phyloP scores from a whole-genome alignment of 1,140 invertebrate species.

The Contarinia nasturtii region DNA sequence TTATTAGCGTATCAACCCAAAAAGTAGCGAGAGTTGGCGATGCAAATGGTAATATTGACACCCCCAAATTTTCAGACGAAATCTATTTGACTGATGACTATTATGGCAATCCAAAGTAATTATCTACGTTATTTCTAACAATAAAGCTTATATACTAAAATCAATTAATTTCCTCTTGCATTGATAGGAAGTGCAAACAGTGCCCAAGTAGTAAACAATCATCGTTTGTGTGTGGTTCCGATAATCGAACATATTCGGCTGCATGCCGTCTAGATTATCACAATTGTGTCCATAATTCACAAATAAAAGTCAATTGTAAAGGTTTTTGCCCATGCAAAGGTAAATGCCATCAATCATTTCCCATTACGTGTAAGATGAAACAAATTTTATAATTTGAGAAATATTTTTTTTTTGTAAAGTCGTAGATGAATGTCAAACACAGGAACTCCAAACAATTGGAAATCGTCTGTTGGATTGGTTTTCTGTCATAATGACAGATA shows the following conservation, averaged over 20 bases:
- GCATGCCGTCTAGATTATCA: slow-evolving; percentile 75
- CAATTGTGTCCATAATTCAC: slow-evolving; percentile 68
- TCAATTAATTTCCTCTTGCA: no score
- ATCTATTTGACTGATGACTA: no score
- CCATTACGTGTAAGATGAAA: no score
- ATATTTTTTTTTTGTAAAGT: no score
- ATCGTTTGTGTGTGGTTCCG: slow-evolving; percentile 69
- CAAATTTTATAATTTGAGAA: no score
- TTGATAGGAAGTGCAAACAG: slow-evolving; percentile 48
- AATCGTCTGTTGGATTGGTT: slow-evolving; percentile 87
- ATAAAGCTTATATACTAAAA: no score
- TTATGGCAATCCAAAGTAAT: no score
- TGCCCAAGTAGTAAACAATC: slow-evolving; percentile 54
- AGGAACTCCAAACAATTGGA: slow-evolving; percentile 67
- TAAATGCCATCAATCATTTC: not conserved
- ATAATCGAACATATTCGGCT: slow-evolving; percentile 85
- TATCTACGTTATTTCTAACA: no score
- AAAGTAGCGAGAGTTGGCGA: not conserved
- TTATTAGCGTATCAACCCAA: no score
- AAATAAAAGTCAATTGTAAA: slow-evolving; percentile 58
- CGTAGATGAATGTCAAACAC: slow-evolving; percentile 33
- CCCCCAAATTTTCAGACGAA: no score
- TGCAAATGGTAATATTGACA: no score
- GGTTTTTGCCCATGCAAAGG: slow-evolving; percentile 74
- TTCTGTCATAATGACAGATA: slow-evolving; percentile 72